A percentile compares a stretch with the other conserved stretches of the same genome.
phyloP scores from a whole-genome alignment of 1,140 invertebrate species.

The Chrysoperla carnea region DNA sequence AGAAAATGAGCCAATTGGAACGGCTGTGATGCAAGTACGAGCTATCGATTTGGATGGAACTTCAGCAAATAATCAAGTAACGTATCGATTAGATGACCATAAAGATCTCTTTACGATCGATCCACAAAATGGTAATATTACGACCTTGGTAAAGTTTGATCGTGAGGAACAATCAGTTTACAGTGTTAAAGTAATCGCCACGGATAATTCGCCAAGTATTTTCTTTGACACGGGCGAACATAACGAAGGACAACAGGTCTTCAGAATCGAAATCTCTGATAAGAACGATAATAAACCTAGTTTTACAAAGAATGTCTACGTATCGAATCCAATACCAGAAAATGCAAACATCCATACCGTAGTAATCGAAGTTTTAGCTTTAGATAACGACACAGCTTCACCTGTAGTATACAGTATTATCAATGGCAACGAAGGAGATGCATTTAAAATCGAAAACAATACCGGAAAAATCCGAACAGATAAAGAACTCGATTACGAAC shows the following conservation, averaged over 20 bases:
- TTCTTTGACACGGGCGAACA: constrained; percentile 46
- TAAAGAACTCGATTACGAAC: constrained; percentile 68
- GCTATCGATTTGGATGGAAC: constrained; percentile 79
- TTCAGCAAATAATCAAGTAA: constrained; percentile 59
- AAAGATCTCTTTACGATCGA: constrained; percentile 61
- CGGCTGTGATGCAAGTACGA: constrained; percentile 66
- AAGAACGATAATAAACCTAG: constrained; percentile 77
- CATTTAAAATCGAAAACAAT: constrained; percentile 57
- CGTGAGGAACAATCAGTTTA: constrained; percentile 62
- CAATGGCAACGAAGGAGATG: constrained; percentile 55
- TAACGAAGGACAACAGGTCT: constrained; percentile 50
- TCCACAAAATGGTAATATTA: constrained; percentile 65
- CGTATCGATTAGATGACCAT: constrained; percentile 51
- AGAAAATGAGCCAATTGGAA: constrained; percentile 65
- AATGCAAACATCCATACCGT: constrained; percentile 60
- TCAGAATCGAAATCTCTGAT: constrained; percentile 76
- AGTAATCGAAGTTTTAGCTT: constrained; percentile 66
- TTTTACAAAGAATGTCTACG: constrained; percentile 55
- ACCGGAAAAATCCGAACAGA: constrained; percentile 67
- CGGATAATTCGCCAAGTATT: constrained; percentile 72
- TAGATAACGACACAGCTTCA: constrained; percentile 65
- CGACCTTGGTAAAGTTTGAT: constrained; percentile 57
- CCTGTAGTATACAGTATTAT: constrained; percentile 64
- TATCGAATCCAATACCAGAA: constrained; percentile 60
- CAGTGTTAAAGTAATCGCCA: constrained; percentile 67